Percentiles rank a stretch among this genome's conserved stretches.
Evolutionary conservation across 2,797 vertebrate genomes (phyloP).

Genomic region (Mormyrus hasselquistii): DNA sequence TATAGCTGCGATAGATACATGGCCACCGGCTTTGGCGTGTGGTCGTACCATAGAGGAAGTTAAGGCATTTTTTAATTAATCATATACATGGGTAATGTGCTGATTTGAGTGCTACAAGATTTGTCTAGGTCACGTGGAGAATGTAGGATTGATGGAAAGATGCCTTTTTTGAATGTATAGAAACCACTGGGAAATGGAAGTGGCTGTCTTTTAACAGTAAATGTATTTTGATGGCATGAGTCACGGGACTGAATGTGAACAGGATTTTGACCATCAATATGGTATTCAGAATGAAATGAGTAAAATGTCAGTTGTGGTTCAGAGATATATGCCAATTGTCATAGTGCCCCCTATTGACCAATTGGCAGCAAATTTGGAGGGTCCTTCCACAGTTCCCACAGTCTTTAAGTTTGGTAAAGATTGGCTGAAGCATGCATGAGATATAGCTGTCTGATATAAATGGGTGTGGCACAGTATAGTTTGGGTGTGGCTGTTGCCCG

Average conservation of each 20-base stretch:
- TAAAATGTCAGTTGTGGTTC: no score
- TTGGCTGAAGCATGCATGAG: no score
- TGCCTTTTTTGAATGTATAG: not conserved
- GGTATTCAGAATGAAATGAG: not conserved
- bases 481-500: no score
- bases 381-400: no score
- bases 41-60: not conserved
- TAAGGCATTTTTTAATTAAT: not conserved
- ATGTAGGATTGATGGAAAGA: not conserved
- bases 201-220: not conserved
- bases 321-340: no score
- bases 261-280: not conserved
- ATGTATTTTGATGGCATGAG: not conserved
- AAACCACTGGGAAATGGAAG: not conserved
- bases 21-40: no score
- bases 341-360: no score
- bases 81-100: not conserved
- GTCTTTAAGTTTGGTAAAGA: no score
- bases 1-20: not conserved
- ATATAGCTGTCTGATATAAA: no score
- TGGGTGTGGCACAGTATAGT: no score
- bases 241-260: not conserved
- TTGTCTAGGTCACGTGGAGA: not conserved
- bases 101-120: not conserved
- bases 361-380: no score